Evolutionary conservation across 2,888 invertebrate species (phyloP), one percentile per base, ranked within the genome.

Genomic region (Eilema caniola): DNA sequence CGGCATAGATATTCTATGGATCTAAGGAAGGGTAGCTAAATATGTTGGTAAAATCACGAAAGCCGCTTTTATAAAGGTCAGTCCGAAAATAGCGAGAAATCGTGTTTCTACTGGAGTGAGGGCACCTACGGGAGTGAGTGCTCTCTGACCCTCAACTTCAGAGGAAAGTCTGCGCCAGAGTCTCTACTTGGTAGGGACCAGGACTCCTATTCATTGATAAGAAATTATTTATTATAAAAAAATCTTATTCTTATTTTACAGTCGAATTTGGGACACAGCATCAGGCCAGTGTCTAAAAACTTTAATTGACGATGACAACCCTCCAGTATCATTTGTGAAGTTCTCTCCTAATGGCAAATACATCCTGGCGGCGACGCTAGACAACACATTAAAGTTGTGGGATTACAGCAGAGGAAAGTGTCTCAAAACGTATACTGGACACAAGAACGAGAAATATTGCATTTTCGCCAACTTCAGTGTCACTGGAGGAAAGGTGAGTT

Each of bases 341-440:
- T 99, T 99, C 95, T 99, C 99, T 65, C 99, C 99, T 0, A 99
- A 99, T 93, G 99, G 99, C 85, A 99, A 99, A 95, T 99, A 99
- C 88, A 99, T 99, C 78, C 95, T 99, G 79, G 99, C 99, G 23
- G 99, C 99, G 12, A 99, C 99, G 0, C 94, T 99, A 70, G 99
- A 99, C 93, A 99, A 99, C 92, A 99, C 99, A 1, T 96, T 99
- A 24, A 99, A 99, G 92, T 95, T 99, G 71, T 99, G 99, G 99
- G 99, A 99, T 94, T 99, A 99, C 93, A 98, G 98, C 76, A 99
- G 99, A 96, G 99, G 99, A 78, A 98, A 99, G 95, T 99, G 99
- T 92, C 95, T 99, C 70, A 99, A 99, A 95, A 99, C 99, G 0
- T 99, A 99, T 89, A 98, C 98, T 0, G 99, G 99, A 7, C 99